Base-by-base conservation (phyloP, 2,797 vertebrate genomes). In the Chlorospingus flavigularis region DNA sequence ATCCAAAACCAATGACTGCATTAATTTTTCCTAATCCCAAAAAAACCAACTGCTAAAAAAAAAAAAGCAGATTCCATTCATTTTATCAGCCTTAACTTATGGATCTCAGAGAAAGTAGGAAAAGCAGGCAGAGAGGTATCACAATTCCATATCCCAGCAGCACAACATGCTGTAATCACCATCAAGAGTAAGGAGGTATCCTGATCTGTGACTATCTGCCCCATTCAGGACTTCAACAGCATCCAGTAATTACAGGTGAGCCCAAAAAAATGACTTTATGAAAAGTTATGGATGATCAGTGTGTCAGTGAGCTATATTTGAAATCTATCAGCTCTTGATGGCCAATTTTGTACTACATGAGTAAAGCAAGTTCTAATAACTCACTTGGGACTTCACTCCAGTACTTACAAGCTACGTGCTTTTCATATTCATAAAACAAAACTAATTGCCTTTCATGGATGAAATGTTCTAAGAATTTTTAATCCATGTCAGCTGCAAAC, bases 351-450 rank as follows among this genome's bases (percentile, higher is more conserved):
- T 97, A 93, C 81, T 97, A 96, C 92, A 96, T n/a, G 97, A 97
- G 96, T 90, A 96, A 92, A 95, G 89, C 72, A 76, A 93, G 94
- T 96, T 93, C 96, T 97, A 96, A 97, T 97, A 97, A 97, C 94
- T 97, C 97, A 94, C 95, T 93, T 88, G 96, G 97, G 97, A 97
- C 95, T 88, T 96, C 94, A 92, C 88, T 97, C 83, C 60, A 84
- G 95, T 93, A 96, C 96, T 97, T 97, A 97, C 81, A 95, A 94
- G 94, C 95, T 92, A 94, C 95, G 92, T 92, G 95, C 96, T 97
- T 97, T 97, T 94, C 95, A 97, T 93, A 96, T 91, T 96, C 96
- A 97, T 97, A 97, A 97, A 97, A 98, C 89, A 96, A 96, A 95
- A 93, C 92, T 97, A 97, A 97, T 97, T 97, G 97, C 96, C 95